Conservation (phyloP, 2,113 vertebrate genomes). For the Ariopsis seemanni region DNA sequence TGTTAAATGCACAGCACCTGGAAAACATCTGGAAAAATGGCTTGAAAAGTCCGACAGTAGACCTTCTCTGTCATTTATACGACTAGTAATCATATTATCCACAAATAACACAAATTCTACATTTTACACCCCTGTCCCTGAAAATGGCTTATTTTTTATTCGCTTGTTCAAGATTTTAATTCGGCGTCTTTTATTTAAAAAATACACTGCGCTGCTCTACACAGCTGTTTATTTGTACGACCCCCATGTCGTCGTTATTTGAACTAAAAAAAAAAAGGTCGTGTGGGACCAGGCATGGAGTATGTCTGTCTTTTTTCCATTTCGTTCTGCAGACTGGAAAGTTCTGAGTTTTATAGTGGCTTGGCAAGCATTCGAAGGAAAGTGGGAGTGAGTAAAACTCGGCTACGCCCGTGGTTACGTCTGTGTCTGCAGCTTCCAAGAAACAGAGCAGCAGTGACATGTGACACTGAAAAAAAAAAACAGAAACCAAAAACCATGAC, state of each 20-base stretch:
- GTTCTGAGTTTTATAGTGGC: constrained; percentile 55
- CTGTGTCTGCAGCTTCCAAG: constrained; percentile 56
- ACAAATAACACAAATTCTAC: neutral
- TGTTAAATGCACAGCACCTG: neutral
- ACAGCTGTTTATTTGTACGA: constrained; percentile 6
- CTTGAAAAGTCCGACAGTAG: neutral
- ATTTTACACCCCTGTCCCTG: neutral
- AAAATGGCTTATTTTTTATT: neutral
- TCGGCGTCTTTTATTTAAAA: constrained; percentile 1
- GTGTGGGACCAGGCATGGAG: constrained; percentile 7
- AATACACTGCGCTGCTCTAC: neutral
- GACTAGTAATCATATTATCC: neutral
- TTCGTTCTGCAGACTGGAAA: constrained; percentile 49
- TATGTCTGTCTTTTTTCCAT: constrained; percentile 20
- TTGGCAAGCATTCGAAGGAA: constrained; percentile 44
- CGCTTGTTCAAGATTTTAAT: constrained; percentile 1
- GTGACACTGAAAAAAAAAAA: constrained; percentile 54
- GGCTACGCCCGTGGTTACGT: constrained; percentile 60
- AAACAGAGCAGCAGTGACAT: constrained; percentile 55
- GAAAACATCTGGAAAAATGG: neutral
- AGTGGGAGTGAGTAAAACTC: constrained; percentile 49
- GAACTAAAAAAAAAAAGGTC: neutral
- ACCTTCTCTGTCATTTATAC: neutral
- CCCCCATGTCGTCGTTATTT: constrained; percentile 33
- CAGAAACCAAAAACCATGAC: neutral